Base-by-base conservation (phyloP, 2,113 vertebrate species). In the Dipodomys merriami region DNA sequence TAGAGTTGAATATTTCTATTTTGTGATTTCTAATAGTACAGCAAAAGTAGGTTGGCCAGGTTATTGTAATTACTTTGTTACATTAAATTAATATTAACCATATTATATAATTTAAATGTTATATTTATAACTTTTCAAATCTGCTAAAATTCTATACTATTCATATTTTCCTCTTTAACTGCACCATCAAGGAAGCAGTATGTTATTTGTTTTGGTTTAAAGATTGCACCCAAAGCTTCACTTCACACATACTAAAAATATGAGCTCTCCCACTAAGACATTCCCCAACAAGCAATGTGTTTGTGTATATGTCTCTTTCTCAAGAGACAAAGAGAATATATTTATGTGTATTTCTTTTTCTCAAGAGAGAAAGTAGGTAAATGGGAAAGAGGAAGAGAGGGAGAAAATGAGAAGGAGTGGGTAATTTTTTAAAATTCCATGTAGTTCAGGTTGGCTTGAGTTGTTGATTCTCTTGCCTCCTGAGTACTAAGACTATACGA, bases 61-160 rank as follows among this genome's bases (percentile, higher is more conserved):
- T 90, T 88, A 30, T 81, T 91, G 60, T 49, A 78, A 60, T 27
- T 65, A 29, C 33, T 84, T 92, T 84, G 53, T 81, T 46, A 7
- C 23, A 64, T 64, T 9, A 64, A 64, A 64, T 94, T 90, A 23
- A 35, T 64, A 62, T 62, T 44, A 39, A 62, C 72, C 18, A 23
- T 69, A 49, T 72, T 77, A 72, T 85, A 12, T 64, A 23, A 25
- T 80, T 22, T 23, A 83, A 91, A 64, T 64, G 22, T 64, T 64
- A 23, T 23, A 64, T 64, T 91, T 62, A 72, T 57, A 79, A 22
- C n/a, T 83, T 93, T 90, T 80, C 10, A 74, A n/a, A 71, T 29
- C 91, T 90, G 62, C 23, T 86, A 81, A 91, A 86, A 90, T 88
- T 35, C 15, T 92, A 15, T 23, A 22, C 79, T 91, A 20, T 6